These are phyloP conservation scores for Cuniculus paca DNA, from an alignment of 2,797 vertebrate species.

Conservation along the genomic window DNA sequence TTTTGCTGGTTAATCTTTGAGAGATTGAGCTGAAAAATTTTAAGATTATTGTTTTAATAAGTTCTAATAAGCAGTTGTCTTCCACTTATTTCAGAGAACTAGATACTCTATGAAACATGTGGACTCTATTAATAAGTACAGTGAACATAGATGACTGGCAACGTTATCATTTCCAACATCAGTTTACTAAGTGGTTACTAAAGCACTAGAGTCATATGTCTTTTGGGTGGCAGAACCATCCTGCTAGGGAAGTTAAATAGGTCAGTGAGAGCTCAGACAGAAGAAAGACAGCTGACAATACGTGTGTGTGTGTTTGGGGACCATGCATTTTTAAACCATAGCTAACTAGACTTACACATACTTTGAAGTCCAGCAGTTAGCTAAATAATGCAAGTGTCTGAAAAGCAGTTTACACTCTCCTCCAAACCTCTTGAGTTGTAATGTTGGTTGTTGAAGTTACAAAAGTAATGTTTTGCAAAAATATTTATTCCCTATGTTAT, in stretches of 20 bases:
- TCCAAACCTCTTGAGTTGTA: not conserved
- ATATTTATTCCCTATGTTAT: not conserved
- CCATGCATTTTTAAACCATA: not conserved
- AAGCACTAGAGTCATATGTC: not conserved
- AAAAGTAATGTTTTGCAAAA: not conserved
- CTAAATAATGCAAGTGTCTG: not conserved
- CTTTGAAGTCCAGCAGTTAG: not conserved
- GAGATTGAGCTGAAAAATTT: conserved; percentile 33
- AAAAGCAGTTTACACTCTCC: not conserved
- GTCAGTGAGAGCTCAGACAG: not conserved
- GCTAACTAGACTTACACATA: not conserved
- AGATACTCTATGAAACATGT: not conserved
- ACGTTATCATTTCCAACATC: not conserved
- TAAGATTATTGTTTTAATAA: not conserved
- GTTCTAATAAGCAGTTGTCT: not conserved
- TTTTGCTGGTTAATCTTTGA: not conserved
- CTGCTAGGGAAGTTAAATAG: not conserved
- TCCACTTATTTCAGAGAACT: not conserved
- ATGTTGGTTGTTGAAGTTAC: not conserved
- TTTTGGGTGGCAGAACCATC: not conserved
- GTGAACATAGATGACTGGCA: not conserved
- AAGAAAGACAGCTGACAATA: not conserved
- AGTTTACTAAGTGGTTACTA: not conserved
- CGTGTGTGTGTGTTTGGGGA: not conserved
- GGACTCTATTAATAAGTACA: not conserved